These are phyloP conservation scores for Stenotaenia linearis DNA, from an alignment of 2,888 invertebrate species.

Conservation along the genomic window DNA sequence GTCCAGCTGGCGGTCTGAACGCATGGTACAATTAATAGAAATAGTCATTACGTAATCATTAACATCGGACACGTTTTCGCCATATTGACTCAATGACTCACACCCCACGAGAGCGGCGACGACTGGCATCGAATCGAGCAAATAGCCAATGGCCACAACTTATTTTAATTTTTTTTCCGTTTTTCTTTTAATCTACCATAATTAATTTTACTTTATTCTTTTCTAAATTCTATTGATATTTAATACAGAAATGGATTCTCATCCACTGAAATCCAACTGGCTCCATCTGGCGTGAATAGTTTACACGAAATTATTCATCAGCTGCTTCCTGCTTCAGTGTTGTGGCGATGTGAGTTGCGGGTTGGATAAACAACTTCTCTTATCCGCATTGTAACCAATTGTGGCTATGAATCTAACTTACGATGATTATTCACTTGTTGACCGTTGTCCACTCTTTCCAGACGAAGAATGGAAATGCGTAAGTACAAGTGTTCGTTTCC, in stretches of 20 bases:
- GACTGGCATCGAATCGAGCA: background rate
- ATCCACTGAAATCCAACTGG: no score
- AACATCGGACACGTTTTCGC: background rate
- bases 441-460: conserved; percentile 8
- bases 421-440: background rate
- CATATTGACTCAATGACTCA: no score
- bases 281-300: background rate
- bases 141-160: background rate
- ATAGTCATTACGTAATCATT: no score
- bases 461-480: conserved; percentile 23
- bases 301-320: background rate
- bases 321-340: background rate
- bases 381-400: background rate
- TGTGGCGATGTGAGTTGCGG: conserved; percentile 6
- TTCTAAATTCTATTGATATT: no score
- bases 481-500: background rate
- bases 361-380: background rate
- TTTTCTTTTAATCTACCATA: no score
- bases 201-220: no score
- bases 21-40: background rate
- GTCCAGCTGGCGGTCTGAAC: background rate
- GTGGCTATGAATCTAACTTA: conserved; percentile 1
- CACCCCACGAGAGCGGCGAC: no score
- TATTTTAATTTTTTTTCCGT: no score
- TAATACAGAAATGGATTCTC: no score